These are phyloP conservation scores for Eremophila alpestris DNA, from an alignment of 2,797 vertebrate genomes.

Conservation along the genomic window DNA sequence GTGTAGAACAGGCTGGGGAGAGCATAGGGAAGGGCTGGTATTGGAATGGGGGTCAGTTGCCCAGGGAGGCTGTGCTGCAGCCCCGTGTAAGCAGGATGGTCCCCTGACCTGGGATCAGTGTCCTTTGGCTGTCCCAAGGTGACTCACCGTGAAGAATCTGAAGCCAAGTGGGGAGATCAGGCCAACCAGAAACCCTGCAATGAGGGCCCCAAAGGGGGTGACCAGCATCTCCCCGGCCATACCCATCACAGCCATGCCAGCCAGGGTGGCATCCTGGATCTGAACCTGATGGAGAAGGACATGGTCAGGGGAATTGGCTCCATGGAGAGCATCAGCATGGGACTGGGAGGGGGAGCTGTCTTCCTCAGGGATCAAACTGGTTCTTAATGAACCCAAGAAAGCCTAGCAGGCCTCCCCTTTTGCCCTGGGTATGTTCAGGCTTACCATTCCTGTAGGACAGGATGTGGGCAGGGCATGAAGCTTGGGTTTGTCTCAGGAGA, in stretches of 20 bases:
- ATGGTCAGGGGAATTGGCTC: background rate
- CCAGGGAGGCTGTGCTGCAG: background rate
- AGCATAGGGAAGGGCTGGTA: background rate
- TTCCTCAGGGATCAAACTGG: background rate
- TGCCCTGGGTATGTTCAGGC: background rate
- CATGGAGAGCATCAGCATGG: rapidly evolving
- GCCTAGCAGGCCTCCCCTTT: background rate
- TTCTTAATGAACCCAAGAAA: background rate
- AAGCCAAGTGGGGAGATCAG: constrained; percentile 86
- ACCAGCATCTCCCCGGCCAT: constrained; percentile 94
- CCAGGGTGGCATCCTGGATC: constrained; percentile 90
- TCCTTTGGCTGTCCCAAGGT: rapidly evolving
- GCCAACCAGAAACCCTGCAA: constrained; percentile 86
- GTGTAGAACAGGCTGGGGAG: constrained; percentile 80
- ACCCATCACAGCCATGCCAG: constrained; percentile 85
- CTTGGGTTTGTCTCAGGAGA: background rate
- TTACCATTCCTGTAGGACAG: rapidly evolving
- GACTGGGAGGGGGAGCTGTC: background rate
- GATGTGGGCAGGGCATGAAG: rapidly evolving
- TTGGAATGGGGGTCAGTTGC: rapidly evolving
- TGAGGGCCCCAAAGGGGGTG: constrained; percentile 89
- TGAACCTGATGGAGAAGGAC: constrained; percentile 80
- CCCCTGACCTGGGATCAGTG: background rate
- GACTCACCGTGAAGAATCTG: constrained; percentile 83
- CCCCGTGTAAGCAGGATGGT: rapidly evolving